Base-by-base conservation (phyloP, 1,140 invertebrate genomes). In the Mizuhopecten yessoensis region DNA sequence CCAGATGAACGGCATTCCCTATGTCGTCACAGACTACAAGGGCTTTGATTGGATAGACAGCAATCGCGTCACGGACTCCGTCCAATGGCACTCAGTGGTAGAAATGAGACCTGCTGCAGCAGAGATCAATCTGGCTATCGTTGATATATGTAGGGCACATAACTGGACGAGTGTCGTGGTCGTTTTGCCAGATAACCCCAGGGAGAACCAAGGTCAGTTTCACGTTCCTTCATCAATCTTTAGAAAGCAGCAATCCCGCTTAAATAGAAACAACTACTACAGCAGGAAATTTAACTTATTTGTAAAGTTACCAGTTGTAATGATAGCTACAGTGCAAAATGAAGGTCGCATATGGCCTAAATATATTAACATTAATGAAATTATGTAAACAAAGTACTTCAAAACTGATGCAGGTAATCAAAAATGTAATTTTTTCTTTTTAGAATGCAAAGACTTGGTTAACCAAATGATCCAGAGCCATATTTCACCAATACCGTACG, bases 31-130 rank as follows among this genome's bases (percentile, higher is more conserved):
- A 7, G 94, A 95, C 86, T 93, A 95, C 91, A 95, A 94, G 90
- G 95, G 95, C 1, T 94, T 94, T 92, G 92, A 95, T 90, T 95
- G 95, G 94, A 94, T 95, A 23, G 95, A 96, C 49, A 93, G 93
- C 45, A 95, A 91, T 57, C 93, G 94, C 7, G 94, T 95, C 15
- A 92, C 94, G 34, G 94, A 95, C 86, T 33, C 88, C 17, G 93
- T 94, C 9, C 36, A 90, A 10, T 96, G 95, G 95, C 91, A 90
- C 13, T 94, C 93, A 0, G 34, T 95, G 20, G 90, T 96, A 36
- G 94, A 95, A 90, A 93, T 96, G 17, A 90, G 93, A 29, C 95
- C 95, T 29, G 93, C 95, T 15, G 93, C 94, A 3, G 88, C 91
- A 33, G 93, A 94, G 57, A 91, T 95, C 33, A 96, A 95, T 89